phyloP scores from a whole-genome alignment of 2,888 invertebrate genomes.

The Tupiocoris notatus region DNA sequence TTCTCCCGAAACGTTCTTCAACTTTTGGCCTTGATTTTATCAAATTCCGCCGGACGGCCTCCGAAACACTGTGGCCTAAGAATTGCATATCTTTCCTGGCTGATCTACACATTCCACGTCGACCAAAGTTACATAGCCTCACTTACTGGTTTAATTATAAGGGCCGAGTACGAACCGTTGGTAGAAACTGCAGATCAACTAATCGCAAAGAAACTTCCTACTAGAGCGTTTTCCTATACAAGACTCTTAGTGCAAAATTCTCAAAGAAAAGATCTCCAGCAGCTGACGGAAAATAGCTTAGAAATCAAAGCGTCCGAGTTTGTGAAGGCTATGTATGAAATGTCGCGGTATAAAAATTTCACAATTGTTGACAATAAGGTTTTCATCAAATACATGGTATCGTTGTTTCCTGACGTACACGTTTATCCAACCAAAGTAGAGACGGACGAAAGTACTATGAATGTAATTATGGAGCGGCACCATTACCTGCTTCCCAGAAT shows the following conservation, averaged over 20 bases:
- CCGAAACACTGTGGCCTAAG: background rate
- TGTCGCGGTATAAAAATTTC: constrained; percentile 6
- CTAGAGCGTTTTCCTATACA: background rate
- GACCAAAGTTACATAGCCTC: constrained; percentile 27
- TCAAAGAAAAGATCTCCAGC: background rate
- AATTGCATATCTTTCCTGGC: constrained; percentile 6
- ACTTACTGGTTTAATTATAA: constrained; percentile 17
- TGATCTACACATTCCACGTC: constrained; percentile 23
- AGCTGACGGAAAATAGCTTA: background rate
- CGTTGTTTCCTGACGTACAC: background rate
- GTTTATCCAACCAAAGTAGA: constrained; percentile 4
- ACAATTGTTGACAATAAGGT: constrained; percentile 11
- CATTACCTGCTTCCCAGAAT: constrained; percentile 18
- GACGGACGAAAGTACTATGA: background rate
- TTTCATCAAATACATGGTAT: constrained; percentile 18
- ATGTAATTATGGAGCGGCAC: constrained; percentile 22
- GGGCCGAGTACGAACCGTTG: constrained; percentile 19
- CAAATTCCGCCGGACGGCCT: constrained; percentile 1
- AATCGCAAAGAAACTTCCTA: constrained; percentile 1
- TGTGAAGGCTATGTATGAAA: background rate
- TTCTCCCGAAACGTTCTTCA: background rate
- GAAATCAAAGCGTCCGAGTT: background rate
- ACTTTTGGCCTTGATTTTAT: background rate
- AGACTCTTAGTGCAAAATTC: background rate
- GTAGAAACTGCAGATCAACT: constrained; percentile 14